A percentile compares a stretch with the other conserved stretches of the same genome.
Evolutionary conservation across 1,140 invertebrate genomes (phyloP).

Genomic region (Contarinia nasturtii): DNA sequence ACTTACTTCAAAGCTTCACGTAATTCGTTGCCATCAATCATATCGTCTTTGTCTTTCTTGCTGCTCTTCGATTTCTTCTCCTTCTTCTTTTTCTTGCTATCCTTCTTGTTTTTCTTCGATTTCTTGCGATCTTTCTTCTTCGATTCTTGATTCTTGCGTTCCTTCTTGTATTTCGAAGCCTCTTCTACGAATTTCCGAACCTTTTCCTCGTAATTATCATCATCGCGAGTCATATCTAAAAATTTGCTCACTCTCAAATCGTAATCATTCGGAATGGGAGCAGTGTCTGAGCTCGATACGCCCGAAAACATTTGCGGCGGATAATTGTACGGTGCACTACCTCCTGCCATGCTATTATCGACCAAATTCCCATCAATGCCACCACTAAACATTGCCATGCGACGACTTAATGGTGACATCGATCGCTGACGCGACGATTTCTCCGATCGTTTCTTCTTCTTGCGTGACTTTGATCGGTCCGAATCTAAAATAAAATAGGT

Average conservation of each 20-base stretch:
- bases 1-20: constrained; percentile 42
- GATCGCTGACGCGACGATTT: constrained; percentile 47
- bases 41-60: constrained; percentile 31
- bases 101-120: constrained; percentile 35
- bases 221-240: constrained; percentile 56
- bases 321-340: constrained; percentile 9
- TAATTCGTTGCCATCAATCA: constrained; percentile 38
- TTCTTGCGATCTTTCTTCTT: constrained; percentile 54
- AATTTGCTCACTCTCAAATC: constrained; percentile 47
- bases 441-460: constrained; percentile 37
- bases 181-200: constrained; percentile 65
- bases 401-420: constrained; percentile 55
- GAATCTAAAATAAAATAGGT: constrained; percentile 12
- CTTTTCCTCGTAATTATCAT: constrained; percentile 66
- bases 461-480: constrained; percentile 27
- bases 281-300: constrained; percentile 8
- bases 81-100: constrained; percentile 39
- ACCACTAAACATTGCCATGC: constrained; percentile 47
- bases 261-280: constrained; percentile 35
- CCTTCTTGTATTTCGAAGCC: constrained; percentile 56
- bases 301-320: not conserved
- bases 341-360: constrained; percentile 37
- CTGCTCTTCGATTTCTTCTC: constrained; percentile 46
- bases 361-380: constrained; percentile 24
- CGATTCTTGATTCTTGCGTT: constrained; percentile 46